Evolutionary conservation across 2,888 invertebrate genomes (phyloP).

Genomic region (Phortica magna): DNA sequence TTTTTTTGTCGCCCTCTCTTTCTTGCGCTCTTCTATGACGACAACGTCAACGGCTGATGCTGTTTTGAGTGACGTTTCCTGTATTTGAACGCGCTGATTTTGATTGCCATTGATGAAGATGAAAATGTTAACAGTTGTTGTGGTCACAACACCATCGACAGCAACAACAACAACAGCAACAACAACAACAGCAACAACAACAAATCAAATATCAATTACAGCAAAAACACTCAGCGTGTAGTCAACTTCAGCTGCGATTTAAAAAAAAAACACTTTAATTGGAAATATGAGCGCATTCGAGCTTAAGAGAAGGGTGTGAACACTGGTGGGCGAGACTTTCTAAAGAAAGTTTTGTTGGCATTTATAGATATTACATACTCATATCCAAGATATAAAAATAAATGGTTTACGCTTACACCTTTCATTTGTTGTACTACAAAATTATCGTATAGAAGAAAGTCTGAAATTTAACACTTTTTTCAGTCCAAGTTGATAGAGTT

Average conservation of each 20-base stretch:
- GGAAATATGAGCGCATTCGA: no score
- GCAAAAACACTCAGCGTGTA: background rate
- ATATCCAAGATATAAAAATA: no score
- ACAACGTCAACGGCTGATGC: background rate
- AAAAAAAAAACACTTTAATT: no score
- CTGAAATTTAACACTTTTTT: no score
- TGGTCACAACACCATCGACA: background rate
- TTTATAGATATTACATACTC: no score
- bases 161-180: background rate
- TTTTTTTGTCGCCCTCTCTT: background rate
- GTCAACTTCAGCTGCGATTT: background rate
- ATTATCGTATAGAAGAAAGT: no score
- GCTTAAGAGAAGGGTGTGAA: no score
- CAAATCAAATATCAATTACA: background rate
- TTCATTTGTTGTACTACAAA: no score
- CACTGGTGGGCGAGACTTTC: no score
- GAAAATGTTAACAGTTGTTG: constrained; percentile 14
- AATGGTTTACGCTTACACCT: no score
- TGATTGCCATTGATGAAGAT: constrained; percentile 19
- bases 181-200: background rate
- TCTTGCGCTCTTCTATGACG: background rate
- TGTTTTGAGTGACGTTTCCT: constrained; percentile 5
- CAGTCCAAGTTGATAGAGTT: no score
- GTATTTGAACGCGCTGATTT: background rate
- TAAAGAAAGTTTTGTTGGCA: no score